These are phyloP conservation scores for Trichomalopsis sarcophagae DNA, from an alignment of 1,140 invertebrate genomes.

Conservation along the genomic window DNA sequence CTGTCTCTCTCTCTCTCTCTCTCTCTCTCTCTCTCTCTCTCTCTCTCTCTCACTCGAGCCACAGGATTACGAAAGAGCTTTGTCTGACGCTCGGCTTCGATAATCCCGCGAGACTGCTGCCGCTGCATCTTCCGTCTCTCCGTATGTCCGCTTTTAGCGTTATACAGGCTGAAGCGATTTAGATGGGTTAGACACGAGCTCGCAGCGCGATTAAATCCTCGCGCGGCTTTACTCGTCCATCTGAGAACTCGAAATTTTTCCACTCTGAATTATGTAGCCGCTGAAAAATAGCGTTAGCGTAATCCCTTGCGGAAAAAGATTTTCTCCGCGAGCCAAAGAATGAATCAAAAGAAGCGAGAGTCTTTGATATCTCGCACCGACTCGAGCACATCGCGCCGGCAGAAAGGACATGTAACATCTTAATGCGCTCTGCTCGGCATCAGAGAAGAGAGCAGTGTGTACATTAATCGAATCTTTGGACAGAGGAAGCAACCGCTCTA, in stretches of 20 bases:
- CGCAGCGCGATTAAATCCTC: neutral
- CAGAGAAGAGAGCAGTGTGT: slow-evolving; percentile 8
- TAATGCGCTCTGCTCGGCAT: slow-evolving; percentile 35
- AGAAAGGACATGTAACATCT: slow-evolving; percentile 29
- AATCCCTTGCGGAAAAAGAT: neutral
- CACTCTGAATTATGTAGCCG: neutral
- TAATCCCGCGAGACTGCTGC: slow-evolving; percentile 21
- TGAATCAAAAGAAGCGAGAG: slow-evolving; percentile 23
- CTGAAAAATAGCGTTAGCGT: neutral
- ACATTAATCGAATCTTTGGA: slow-evolving; percentile 30
- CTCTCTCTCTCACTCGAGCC: slow-evolving; percentile 21
- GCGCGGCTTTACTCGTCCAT: neutral
- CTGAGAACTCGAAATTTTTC: neutral
- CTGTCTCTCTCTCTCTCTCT: no score
- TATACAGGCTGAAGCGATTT: neutral
- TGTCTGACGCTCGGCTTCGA: slow-evolving; percentile 19
- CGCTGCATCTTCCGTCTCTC: slow-evolving; percentile 12
- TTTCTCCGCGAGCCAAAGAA: neutral
- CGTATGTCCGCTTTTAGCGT: neutral
- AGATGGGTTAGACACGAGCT: slow-evolving; percentile 2
- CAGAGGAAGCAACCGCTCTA: slow-evolving; percentile 52
- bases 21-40: no score
- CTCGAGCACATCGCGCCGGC: neutral
- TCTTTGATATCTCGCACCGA: slow-evolving; percentile 33
- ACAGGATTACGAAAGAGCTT: slow-evolving; percentile 63